Evolutionary conservation across 2,113 vertebrate species (phyloP).

Genomic region (Symphodus melops): DNA sequence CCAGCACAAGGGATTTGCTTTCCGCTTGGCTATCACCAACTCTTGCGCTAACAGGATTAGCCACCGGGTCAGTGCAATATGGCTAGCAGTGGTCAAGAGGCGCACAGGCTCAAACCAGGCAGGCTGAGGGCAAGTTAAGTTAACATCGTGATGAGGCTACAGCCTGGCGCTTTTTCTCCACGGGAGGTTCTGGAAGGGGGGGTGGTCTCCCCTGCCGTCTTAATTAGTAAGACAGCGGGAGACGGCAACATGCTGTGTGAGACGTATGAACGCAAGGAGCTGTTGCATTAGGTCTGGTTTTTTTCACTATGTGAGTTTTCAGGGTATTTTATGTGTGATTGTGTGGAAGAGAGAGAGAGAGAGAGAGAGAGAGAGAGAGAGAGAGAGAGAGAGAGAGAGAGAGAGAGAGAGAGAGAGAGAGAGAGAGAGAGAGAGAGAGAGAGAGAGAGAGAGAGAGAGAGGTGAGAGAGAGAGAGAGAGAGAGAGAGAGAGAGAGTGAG

Average conservation of each 20-base stretch:
- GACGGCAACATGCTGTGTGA: slow-evolving; percentile 44
- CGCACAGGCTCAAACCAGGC: slow-evolving; percentile 21
- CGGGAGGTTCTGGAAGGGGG: neutral
- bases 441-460: neutral
- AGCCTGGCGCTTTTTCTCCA: slow-evolving; percentile 30
- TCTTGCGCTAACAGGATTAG: slow-evolving; percentile 63
- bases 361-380: neutral
- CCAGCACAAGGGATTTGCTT: slow-evolving; percentile 36
- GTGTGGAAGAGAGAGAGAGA: neutral
- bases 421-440: neutral
- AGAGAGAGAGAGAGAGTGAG: neutral
- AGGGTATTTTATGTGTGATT: slow-evolving; percentile 6
- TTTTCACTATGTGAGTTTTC: slow-evolving; percentile 2
- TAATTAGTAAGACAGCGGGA: slow-evolving; percentile 57
- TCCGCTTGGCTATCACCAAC: slow-evolving; percentile 48
- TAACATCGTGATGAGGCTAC: slow-evolving; percentile 22
- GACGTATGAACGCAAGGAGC: slow-evolving; percentile 26
- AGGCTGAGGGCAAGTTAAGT: slow-evolving; percentile 33
- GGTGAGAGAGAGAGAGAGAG: neutral
- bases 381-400: neutral
- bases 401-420: neutral
- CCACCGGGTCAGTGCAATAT: slow-evolving; percentile 50
- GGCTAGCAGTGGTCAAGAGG: slow-evolving; percentile 50
- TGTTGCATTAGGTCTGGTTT: slow-evolving; percentile 40
- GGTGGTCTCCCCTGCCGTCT: neutral